A percentile compares a stretch with the other conserved stretches of the same genome.
Evolutionary conservation across 2,888 invertebrate genomes (phyloP).

Genomic region (Elegia similella): DNA sequence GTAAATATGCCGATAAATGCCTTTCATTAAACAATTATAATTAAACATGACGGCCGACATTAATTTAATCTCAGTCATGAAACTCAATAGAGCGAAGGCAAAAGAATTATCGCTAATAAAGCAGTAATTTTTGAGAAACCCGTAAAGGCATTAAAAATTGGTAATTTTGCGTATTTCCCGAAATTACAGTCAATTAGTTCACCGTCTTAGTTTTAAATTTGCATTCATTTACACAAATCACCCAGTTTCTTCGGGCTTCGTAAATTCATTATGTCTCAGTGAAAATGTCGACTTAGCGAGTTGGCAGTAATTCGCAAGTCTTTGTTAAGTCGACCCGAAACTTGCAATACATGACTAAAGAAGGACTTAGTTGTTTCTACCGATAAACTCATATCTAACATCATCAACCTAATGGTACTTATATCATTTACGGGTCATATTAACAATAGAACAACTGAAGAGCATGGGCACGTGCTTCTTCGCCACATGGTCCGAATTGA

Average conservation of each 20-base stretch:
- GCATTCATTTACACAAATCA: constrained; percentile 31
- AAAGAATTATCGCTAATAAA: neutral
- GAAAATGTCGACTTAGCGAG: constrained; percentile 31
- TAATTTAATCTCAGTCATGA: constrained; percentile 6
- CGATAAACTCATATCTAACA: neutral
- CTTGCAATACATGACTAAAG: constrained; percentile 13
- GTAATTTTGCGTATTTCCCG: constrained; percentile 15
- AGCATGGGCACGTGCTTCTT: too few relatives aligned
- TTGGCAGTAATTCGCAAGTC: constrained; percentile 27
- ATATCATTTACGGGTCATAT: too few relatives aligned
- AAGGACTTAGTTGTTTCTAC: neutral
- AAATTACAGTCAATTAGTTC: constrained; percentile 29
- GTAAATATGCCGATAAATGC: too few relatives aligned
- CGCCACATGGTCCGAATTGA: too few relatives aligned
- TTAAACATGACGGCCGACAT: neutral
- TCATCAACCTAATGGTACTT: neutral
- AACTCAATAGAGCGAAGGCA: neutral
- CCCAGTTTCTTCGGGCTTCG: constrained; percentile 27
- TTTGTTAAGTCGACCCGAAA: constrained; percentile 24
- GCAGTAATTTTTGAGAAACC: constrained; percentile 7
- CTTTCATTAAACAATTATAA: neutral
- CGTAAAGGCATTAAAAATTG: constrained; percentile 3
- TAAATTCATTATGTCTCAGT: constrained; percentile 31
- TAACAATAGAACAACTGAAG: too few relatives aligned
- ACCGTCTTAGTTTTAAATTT: constrained; percentile 28